Percentiles rank a stretch among this genome's conserved stretches.
Evolutionary conservation across 1,140 invertebrate genomes (phyloP).

Genomic region (Agrilus planipennis): DNA sequence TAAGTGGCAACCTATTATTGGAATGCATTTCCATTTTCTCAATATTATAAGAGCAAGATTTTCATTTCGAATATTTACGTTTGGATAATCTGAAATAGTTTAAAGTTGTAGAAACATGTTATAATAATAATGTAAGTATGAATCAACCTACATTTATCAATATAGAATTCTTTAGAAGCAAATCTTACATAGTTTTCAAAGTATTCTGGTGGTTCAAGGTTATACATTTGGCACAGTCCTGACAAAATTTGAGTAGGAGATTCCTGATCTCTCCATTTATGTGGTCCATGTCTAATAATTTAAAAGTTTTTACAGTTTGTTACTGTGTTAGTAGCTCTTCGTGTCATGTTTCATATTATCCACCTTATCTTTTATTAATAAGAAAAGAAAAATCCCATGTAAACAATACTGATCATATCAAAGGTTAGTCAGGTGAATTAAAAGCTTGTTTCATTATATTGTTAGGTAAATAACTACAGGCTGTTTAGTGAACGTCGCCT

Average conservation of each 20-base stretch:
- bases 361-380: neutral
- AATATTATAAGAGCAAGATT: conserved; percentile 56
- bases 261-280: conserved; percentile 64
- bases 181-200: conserved; percentile 38
- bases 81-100: neutral
- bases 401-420: no score
- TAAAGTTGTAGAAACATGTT: no score
- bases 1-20: conserved; percentile 59
- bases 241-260: conserved; percentile 63
- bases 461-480: no score
- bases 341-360: no score
- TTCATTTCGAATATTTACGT: conserved; percentile 33
- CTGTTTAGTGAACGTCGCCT: no score
- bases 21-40: conserved; percentile 58
- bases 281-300: conserved; percentile 47
- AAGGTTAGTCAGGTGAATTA: no score
- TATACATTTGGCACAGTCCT: conserved; percentile 55
- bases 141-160: no score
- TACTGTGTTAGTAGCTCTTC: no score
- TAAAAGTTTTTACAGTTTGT: no score
- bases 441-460: no score
- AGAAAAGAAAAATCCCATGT: no score
- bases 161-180: conserved; percentile 23
- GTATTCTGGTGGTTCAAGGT: conserved; percentile 41
- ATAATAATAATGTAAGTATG: no score